Evolutionary conservation across 2,888 invertebrate species (phyloP), one percentile per base, ranked within the genome.

Genomic region (Cheilosia variabilis): DNA sequence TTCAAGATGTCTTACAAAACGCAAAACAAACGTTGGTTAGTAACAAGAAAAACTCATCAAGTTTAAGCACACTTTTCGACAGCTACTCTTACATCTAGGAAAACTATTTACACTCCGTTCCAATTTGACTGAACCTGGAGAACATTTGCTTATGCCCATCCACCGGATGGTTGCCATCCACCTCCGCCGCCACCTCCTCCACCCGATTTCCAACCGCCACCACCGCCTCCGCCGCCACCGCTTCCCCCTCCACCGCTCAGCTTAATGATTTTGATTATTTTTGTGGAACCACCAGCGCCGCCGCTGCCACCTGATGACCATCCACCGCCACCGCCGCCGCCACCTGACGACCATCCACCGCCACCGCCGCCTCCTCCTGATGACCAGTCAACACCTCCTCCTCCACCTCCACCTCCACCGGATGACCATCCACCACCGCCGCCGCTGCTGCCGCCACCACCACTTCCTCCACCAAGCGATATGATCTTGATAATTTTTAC

Each of bases 141-240:
- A 31, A 7, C 10, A 68, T 4, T 10, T 2, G 6, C 13, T 88
- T 88, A 91, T 72, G 90, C 91, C 91, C 90, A 91, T 57, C 87
- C 88, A 7, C 88, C 88, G 9, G 88, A 84, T 65, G 88, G 87
- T 58, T 88, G 87, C 88, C 88, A 88, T 6, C 88, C 82, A n/a
- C 69, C 66, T 15, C 60, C 62, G 0, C 66, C 41, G 24, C 87
- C 63, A n/a, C 88, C 80, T 5, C 89, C 88, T 9, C 88, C 88
- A 7, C 87, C 84, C 2, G 88, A 69, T 13, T 80, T 50, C 50
- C 87, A 65, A 2, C 89, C 89, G 4, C 83, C 73, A 5, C 81
- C 81, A 1, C 82, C 71, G 4, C 89, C 13, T 1, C 89, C 89
- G 3, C 81, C 66, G 0, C 86, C 81, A 0, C 83, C 63, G 10